phyloP scores from a whole-genome alignment of 2,888 invertebrate genomes.

The Cryptophagus acutangulus region DNA sequence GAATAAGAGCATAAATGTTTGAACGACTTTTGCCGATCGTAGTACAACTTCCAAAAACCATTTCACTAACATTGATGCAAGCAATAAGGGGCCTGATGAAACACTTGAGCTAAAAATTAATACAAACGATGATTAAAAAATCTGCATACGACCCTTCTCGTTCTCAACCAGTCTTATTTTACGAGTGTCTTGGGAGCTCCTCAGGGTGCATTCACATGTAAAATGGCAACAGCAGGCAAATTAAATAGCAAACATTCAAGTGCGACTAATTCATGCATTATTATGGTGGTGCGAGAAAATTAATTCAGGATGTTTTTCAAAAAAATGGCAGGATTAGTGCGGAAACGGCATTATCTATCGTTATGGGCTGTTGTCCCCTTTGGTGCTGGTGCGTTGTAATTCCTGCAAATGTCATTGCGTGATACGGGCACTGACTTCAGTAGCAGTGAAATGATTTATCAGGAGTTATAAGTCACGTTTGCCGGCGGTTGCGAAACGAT shows the following conservation, averaged over 20 bases:
- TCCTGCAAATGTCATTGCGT: constrained; percentile 35
- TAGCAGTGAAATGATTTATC: constrained; percentile 37
- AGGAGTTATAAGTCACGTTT: constrained; percentile 37
- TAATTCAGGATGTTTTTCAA: too few relatives aligned
- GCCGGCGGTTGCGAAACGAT: constrained; percentile 29
- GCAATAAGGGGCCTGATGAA: constrained; percentile 15
- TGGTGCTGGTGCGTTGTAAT: too few relatives aligned
- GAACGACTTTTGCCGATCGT: constrained; percentile 19
- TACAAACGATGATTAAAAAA: constrained; percentile 39
- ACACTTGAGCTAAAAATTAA: constrained; percentile 34
- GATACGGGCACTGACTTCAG: constrained; percentile 33
- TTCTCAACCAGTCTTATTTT: constrained; percentile 27
- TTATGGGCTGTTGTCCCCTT: constrained; percentile 24
- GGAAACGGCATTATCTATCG: too few relatives aligned
- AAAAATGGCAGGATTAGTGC: too few relatives aligned
- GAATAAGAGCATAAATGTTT: constrained; percentile 25
- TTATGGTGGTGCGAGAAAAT: too few relatives aligned
- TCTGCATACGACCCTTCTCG: constrained; percentile 32
- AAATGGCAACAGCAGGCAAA: constrained; percentile 28
- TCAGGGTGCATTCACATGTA: constrained; percentile 28
- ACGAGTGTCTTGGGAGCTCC: constrained; percentile 30
- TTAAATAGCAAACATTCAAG: constrained; percentile 27
- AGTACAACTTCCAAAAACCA: constrained; percentile 4
- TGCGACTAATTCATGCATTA: too few relatives aligned
- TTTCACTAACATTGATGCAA: background rate